phyloP scores from a whole-genome alignment of 2,888 invertebrate species.

The Resseliella maxima region DNA sequence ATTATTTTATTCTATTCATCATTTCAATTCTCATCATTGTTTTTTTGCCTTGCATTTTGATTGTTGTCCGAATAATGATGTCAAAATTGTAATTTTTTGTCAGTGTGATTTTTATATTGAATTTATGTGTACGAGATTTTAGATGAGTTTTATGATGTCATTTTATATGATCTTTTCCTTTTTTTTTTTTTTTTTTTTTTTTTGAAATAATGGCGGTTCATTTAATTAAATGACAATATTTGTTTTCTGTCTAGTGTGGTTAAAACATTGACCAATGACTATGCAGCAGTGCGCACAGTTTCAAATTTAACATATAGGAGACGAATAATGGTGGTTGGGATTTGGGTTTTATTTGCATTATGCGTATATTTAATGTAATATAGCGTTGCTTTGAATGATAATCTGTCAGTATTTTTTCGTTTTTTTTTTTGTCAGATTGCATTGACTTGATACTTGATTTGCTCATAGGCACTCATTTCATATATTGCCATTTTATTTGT shows the following conservation, averaged over 20 bases:
- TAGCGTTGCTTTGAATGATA: not conserved
- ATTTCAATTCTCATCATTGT: not conserved
- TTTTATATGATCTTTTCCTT: not conserved
- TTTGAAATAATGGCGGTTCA: not conserved
- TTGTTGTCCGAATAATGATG: too few species aligned
- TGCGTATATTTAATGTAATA: too few species aligned
- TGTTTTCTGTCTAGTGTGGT: not conserved
- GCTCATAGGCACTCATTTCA: not conserved
- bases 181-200: not conserved
- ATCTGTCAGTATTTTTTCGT: too few species aligned
- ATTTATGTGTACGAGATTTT: not conserved
- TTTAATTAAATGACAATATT: slow-evolving; percentile 34
- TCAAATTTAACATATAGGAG: not conserved
- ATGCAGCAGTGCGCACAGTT: too few species aligned
- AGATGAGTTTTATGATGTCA: slow-evolving; percentile 2
- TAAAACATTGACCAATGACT: not conserved
- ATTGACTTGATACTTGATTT: not conserved
- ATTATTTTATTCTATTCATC: not conserved
- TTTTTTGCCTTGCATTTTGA: too few species aligned
- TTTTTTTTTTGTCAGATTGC: too few species aligned
- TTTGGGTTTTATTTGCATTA: not conserved
- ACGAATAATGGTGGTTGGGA: not conserved
- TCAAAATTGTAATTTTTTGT: too few species aligned
- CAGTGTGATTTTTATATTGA: not conserved
- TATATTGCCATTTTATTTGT: not conserved